Base-by-base conservation (phyloP, 1,140 invertebrate species). In the Aphis gossypii region DNA sequence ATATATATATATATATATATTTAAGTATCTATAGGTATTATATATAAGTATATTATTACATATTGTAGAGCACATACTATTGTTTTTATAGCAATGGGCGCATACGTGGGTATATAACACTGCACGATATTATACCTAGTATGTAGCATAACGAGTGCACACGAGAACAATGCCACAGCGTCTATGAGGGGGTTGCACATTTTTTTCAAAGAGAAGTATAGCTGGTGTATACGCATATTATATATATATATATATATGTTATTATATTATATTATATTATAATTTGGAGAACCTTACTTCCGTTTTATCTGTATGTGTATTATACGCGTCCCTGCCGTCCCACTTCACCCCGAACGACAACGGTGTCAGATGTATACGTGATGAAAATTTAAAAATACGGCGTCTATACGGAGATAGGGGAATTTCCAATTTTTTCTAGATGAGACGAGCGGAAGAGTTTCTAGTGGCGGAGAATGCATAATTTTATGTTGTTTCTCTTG, bases 311-410 rank as follows among this genome's bases (percentile, higher is more conserved):
- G 11, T 76, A 8, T n/a, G 18, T 14, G n/a, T 68, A n/a, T n/a
- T 11, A 46, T 46, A 68, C 14, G 76, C 35, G 20, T 83, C n/a
- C 8, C n/a, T 35, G 38, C 20, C 82, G 38, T 2, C 6, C 6
- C n/a, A 38, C 35, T 38, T 83, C 82, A 23, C 82, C 44, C 18
- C 11, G 44, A 21, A n/a, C 20, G 30, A 7, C 7, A 18, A 30
- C 21, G 25, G 25, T 88, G 86, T 88, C 44, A 46, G 46, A 88
- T 88, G 30, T 88, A 88, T 88, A 88, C 86, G 86, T 88, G 86
- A 88, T 88, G 38, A 25, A 51, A 88, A 88, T 88, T n/a, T 88
- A 30, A 35, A 88, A 88, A n/a, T 35, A 21, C 14, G n/a, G n/a
- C 7, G 30, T 3, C n/a, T 21, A 44, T 41, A 23, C 35, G 14